Evolutionary conservation across 2,888 invertebrate genomes (phyloP).

Genomic region (Pasiphila rectangulata): DNA sequence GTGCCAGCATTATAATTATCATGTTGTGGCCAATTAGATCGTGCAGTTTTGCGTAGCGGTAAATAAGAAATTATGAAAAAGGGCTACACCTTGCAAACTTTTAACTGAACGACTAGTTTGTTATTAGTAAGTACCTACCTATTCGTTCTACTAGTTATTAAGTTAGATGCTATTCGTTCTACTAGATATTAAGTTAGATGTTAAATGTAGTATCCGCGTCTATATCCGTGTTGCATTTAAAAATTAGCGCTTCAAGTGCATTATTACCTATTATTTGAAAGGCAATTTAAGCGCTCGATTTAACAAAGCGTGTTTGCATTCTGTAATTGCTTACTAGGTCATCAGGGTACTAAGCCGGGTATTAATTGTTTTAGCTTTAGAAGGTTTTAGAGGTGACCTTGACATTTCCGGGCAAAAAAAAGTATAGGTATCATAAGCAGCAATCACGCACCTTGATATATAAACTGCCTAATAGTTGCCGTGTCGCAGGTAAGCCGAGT

Average conservation of each 20-base stretch:
- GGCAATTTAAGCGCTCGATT: constrained; percentile 4
- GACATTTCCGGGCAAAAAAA: constrained; percentile 48
- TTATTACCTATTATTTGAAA: not conserved
- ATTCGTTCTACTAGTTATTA: too few relatives aligned
- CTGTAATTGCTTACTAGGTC: constrained; percentile 19
- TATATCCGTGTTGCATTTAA: constrained; percentile 12
- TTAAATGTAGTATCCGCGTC: constrained; percentile 5
- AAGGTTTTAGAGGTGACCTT: constrained; percentile 42
- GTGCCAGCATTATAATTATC: constrained; percentile 13
- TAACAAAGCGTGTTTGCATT: constrained; percentile 8
- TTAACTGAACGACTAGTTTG: too few relatives aligned
- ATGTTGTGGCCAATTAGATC: constrained; percentile 10
- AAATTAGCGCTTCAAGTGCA: not conserved
- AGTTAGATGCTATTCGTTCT: too few relatives aligned
- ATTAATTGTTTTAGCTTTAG: constrained; percentile 31
- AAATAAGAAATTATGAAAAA: constrained; percentile 8
- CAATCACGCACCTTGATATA: constrained; percentile 54
- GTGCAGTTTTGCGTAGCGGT: constrained; percentile 13
- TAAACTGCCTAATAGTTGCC: constrained; percentile 40
- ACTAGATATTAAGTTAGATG: constrained; percentile 6
- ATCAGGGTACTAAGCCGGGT: constrained; percentile 16
- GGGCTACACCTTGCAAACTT: too few relatives aligned
- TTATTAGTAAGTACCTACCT: too few relatives aligned
- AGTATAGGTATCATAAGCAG: constrained; percentile 41
- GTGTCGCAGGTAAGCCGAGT: constrained; percentile 46